Evolutionary conservation across 2,113 vertebrate species (phyloP).

Genomic region (Diphyllodes magnificus): DNA sequence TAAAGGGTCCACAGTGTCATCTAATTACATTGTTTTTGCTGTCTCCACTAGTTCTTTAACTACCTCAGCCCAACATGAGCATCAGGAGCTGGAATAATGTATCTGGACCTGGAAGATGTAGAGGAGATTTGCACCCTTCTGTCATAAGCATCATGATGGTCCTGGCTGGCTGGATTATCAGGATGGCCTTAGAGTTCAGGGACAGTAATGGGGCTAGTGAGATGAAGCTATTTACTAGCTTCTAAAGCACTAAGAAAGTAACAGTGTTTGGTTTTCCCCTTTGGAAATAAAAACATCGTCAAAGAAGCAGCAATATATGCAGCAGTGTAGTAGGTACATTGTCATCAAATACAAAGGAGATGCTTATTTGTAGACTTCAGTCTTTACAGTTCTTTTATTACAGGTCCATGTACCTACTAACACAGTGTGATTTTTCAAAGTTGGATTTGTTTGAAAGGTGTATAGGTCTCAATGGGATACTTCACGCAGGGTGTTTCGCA

Average conservation of each 20-base stretch:
- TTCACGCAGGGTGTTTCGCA: background rate
- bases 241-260: background rate
- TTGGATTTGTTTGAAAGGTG: background rate
- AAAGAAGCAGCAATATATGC: background rate
- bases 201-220: background rate
- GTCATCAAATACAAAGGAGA: background rate
- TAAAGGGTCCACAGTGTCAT: background rate
- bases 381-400: background rate
- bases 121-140: background rate
- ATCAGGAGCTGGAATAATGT: background rate
- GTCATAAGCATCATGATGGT: fast-evolving
- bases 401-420: background rate
- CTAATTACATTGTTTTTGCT: background rate
- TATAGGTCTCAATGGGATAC: background rate
- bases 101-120: background rate
- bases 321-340: background rate
- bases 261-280: background rate
- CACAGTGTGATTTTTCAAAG: background rate
- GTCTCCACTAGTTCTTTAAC: background rate
- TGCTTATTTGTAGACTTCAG: background rate
- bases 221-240: background rate
- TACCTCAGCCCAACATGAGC: background rate
- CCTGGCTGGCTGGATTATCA: background rate
- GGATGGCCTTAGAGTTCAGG: background rate
- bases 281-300: background rate